phyloP scores from a whole-genome alignment of 2,113 vertebrate genomes.

The Rafetus swinhoei region DNA sequence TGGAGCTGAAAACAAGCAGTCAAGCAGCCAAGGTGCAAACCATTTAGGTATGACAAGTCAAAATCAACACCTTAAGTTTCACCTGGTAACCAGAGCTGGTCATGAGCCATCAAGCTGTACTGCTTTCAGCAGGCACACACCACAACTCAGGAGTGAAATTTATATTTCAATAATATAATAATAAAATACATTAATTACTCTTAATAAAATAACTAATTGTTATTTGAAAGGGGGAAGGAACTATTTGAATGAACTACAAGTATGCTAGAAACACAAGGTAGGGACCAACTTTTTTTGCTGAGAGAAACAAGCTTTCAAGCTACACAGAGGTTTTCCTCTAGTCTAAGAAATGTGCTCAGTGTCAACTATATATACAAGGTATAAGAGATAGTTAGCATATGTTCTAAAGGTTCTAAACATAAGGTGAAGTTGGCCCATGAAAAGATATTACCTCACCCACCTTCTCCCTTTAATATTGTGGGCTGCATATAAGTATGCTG shows the following conservation, averaged over 20 bases:
- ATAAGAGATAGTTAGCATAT: neutral
- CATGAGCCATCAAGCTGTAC: neutral
- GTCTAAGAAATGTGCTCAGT: neutral
- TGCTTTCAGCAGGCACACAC: neutral
- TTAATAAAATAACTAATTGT: neutral
- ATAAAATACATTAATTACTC: no score
- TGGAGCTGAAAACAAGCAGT: neutral
- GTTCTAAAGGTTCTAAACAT: neutral
- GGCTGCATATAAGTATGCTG: neutral
- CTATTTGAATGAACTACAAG: neutral
- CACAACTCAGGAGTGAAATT: neutral
- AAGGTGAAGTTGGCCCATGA: neutral
- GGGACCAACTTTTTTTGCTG: neutral
- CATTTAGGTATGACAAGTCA: rapidly evolving
- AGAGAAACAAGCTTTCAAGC: neutral
- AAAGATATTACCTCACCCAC: neutral
- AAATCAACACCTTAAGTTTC: rapidly evolving
- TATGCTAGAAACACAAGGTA: neutral
- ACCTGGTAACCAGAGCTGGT: neutral
- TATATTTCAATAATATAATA: no score
- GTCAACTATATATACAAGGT: neutral
- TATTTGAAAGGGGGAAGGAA: neutral
- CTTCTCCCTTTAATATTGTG: neutral
- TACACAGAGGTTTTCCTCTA: neutral
- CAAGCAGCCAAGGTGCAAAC: rapidly evolving